These are phyloP conservation scores for Serilophus lunatus DNA, from an alignment of 2,113 vertebrate species.

Conservation along the genomic window DNA sequence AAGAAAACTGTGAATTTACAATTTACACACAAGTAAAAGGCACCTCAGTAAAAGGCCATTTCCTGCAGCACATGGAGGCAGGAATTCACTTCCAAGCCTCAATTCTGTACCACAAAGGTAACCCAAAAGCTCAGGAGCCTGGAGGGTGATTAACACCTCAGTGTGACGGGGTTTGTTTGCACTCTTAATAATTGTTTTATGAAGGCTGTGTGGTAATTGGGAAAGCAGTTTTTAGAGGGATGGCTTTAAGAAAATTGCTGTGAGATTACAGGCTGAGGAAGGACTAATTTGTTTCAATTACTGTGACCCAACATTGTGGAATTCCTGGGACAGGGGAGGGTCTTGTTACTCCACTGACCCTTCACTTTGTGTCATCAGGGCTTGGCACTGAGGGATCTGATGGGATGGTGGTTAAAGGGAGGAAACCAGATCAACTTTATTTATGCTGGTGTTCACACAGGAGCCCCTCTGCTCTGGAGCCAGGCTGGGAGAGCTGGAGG, in stretches of 20 bases:
- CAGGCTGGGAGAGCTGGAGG: not conserved
- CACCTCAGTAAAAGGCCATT: not conserved
- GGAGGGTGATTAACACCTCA: not conserved
- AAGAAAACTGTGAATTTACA: not conserved
- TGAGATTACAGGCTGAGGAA: not conserved
- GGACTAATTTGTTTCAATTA: not conserved
- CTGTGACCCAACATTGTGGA: not conserved
- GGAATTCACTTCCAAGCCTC: not conserved
- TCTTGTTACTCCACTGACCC: not conserved
- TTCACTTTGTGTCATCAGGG: not conserved
- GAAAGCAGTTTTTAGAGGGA: not conserved
- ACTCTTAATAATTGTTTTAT: not conserved
- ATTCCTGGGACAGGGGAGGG: not conserved
- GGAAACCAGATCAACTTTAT: not conserved
- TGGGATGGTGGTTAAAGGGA: not conserved
- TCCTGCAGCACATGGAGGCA: not conserved
- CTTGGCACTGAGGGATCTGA: not conserved
- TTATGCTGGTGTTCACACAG: accelerated
- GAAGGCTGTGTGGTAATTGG: not conserved
- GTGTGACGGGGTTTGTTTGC: not conserved
- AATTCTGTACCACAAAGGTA: not conserved
- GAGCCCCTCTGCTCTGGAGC: not conserved
- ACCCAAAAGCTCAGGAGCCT: not conserved
- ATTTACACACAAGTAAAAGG: not conserved
- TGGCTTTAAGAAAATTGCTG: not conserved